Base-by-base conservation (phyloP, 2,113 vertebrate species). In the Balaeniceps rex region DNA sequence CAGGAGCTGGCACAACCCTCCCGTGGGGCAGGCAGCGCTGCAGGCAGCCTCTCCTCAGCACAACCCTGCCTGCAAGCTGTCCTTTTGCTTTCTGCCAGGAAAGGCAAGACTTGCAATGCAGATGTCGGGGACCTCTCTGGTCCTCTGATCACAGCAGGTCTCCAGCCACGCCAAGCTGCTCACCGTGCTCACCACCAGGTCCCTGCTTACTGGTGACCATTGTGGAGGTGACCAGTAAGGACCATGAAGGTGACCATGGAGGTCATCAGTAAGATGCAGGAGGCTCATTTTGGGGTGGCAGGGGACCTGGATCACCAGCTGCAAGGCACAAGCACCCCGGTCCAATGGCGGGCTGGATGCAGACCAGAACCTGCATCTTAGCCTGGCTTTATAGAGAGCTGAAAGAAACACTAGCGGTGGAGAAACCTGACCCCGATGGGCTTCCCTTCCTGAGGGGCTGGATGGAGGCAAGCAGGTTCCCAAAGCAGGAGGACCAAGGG, bases 271-370 rank as follows among this genome's bases (percentile, higher is more conserved):
- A 76, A 79, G 61, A 80, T 8, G 14, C 28, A 66, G 25, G 9
- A 88, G 52, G 57, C 9, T 86, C 28, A 33, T 70, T 69, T 33
- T 4, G 7, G 83, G 16, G 34, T 58, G 31, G 28, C 55, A 49
- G 28, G 23, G 46, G 55, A 83, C 36, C 4, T 0, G 0, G 36
- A 83, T 8, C 4, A 2, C 54, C 8, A 8, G 28, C 14, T 55
- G 46, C 14, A 57, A 75, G 71, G 70, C 34, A 46, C 1, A 3
- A 72, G 23, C 42, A 66, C 26, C 61, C 69, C 0, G 1, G 49
- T 29, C 26, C 57, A 57, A n/a, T 2, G 0, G 38, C 4, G 5
- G n/a, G 55, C n/a, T 52, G 77, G 47, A 77, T 9, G 4, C 1
- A 1, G 23, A 33, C 22, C 44, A 81, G 60, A 89, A 55, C 33